Evolutionary conservation across 1,140 invertebrate species (phyloP), one percentile per base, ranked within the genome.

Genomic region (Wiebesia pumilae): DNA sequence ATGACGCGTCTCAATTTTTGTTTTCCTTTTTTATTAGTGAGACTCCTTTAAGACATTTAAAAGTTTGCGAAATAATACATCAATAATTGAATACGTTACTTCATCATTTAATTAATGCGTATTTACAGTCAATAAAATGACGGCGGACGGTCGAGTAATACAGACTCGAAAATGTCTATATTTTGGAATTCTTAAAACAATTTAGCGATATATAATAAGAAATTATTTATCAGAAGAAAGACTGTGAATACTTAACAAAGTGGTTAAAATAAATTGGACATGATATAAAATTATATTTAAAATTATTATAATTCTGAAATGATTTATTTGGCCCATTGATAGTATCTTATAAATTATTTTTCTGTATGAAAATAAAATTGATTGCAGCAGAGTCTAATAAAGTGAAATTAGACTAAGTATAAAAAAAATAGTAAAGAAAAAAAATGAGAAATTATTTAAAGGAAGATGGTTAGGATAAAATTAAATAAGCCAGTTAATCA

Each of bases 401-500:
- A 27, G 3, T 62, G 3, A 27, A 62, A 54, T 12, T 54, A 54
- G 6, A 47, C 43, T 16, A 54, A 54, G 3, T 14, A 10, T 62
- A 27, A 62, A 27, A 62, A 62, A 27, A 27, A 62, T 2, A 2
- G 14, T 62, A 27, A 62, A 27, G 27, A 10, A 62, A 62, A 62
- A 62, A 24, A 24, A 27, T 62, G 21, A 62, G 4, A 62, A 62
- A n/a, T 27, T 1, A 33, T 14, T 30, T 33, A 35, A 51, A 73
- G 30, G 47, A 54, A 54, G 12, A 14, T 71, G 65, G 67, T 71
- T 9, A 85, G 69, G 54, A 84, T 87, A 83, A 90, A 84, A 89
- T 80, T 83, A 89, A 91, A 84, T 83, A 87, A 91, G 86, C 81
- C 62, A 86, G 51, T 69, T 88, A 89, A 88, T 65, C 83, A 92